Evolutionary conservation across 2,888 invertebrate genomes (phyloP), one percentile per base, ranked within the genome.

Genomic region (Reticulitermes lucifugus): DNA sequence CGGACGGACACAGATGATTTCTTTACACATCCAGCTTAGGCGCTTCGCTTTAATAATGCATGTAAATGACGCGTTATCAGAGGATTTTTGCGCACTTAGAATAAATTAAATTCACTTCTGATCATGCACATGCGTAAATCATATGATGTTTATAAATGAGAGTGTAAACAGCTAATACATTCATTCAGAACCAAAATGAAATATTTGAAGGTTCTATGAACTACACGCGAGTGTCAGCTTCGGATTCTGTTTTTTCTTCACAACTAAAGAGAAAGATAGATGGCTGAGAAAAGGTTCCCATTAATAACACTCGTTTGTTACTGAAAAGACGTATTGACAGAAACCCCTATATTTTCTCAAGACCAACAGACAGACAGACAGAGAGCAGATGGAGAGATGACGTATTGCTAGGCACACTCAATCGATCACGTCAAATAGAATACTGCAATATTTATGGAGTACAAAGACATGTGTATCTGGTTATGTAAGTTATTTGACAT

Each of bases 231-330:
- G 9, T 18, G 12, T 55, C 55, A 1, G 55, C 5, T 55, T 55
- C 18, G 5, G 18, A 55, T 55, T 55, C 55, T 55, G 9, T 46
- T 14, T 55, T 55, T 55, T 18, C 14, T 55, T 55, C 55, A 18
- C 46, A 77, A 35, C 51, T 46, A 51, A 35, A 9, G 43, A 81
- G 81, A 81, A 25, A 70, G 65, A 65, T n/a, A 81, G 81, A 43
- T 81, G 81, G 46, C 14, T 81, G 70, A 81, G 65, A 81, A 81
- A 81, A 70, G 70, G 65, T 41, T 12, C 6, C 43, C 81, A 81
- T 81, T 81, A 65, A 70, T 81, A 81, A 81, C 81, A 81, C 70
- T 81, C 65, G 81, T 81, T 81, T 81, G 81, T 81, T 65, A 70
- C 65, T 41, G 46, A 43, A 70, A 81, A 81, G 81, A 70, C 81